phyloP scores from a whole-genome alignment of 2,113 vertebrate species.

The Cheilinus undulatus region DNA sequence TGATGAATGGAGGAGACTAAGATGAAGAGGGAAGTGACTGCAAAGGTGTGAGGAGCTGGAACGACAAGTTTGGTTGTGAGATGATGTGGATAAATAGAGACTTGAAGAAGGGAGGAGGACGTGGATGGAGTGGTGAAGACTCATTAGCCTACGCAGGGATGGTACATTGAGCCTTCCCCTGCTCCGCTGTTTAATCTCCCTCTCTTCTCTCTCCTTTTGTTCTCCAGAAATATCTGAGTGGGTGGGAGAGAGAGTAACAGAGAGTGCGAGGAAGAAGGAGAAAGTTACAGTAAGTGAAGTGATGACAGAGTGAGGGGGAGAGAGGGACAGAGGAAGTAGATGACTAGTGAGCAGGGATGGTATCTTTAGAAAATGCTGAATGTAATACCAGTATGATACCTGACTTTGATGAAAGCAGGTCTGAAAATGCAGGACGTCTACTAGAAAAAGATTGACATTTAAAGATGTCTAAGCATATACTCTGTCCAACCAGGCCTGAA shows the following conservation, averaged over 20 bases:
- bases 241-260: slow-evolving; percentile 61
- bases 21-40: slow-evolving; percentile 42
- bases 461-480: background rate
- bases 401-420: background rate
- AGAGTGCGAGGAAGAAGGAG: slow-evolving; percentile 49
- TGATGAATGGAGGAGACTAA: slow-evolving; percentile 42
- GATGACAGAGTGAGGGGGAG: slow-evolving; percentile 70
- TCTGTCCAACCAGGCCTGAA: background rate
- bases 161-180: slow-evolving; percentile 66
- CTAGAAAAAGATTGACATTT: background rate
- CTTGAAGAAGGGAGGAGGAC: slow-evolving; percentile 15
- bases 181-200: slow-evolving; percentile 52
- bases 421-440: background rate
- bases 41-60: slow-evolving; percentile 30
- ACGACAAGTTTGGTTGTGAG: slow-evolving; percentile 60
- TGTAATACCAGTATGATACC: background rate
- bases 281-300: slow-evolving; percentile 60
- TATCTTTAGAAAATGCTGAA: slow-evolving; percentile 25
- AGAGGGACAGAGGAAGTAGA: slow-evolving; percentile 50
- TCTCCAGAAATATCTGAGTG: slow-evolving; percentile 79
- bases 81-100: slow-evolving; percentile 60
- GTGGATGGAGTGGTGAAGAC: slow-evolving; percentile 53
- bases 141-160: slow-evolving; percentile 75
- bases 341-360: slow-evolving; percentile 24
- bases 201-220: slow-evolving; percentile 72